Base-by-base conservation (phyloP, 2,113 vertebrate genomes). In the Oncorhynchus gorbuscha region DNA sequence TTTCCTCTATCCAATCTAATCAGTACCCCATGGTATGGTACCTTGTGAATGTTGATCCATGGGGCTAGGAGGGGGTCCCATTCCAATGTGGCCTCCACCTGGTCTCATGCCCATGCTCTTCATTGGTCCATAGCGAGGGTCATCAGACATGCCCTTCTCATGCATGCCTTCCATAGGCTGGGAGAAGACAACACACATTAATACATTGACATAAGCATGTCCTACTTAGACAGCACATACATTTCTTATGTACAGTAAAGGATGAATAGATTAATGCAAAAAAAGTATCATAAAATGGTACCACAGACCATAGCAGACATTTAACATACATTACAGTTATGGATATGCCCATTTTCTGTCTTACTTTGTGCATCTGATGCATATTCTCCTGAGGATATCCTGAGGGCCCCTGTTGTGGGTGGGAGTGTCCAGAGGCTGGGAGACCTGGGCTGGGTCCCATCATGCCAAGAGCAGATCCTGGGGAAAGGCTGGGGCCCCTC, bases 11-110 rank as follows among this genome's bases (percentile, higher is more conserved):
- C 9, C 39, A 45, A 7, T 4, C 24, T 58, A 72, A 20, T 12
- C 3, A 48, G 49, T 28, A 4, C 8, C 3, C 13, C 7, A 22
- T 59, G 58, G 3, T 3, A 20, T 14, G 49, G 30, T 88, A 99
- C 97, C 97, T 95, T 99, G 97, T 1, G 97, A 99, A 87, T 99
- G 97, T 85, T 99, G 97, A 84, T 99, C 97, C 97, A 99, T 98
- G 22, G 97, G 97, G 87, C 97, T 99, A 0, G 97, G 97, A 0
- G 97, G 97, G 0, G 97, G 96, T 0, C 95, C 97, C 97, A 98
- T 98, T 0, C 97, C 97, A 0, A 93, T 88, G 24, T 96, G 97
- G 0, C 85, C 93, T 0, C 39, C 39, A 45, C 95, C 95, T 0
- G 94, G 91, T 70, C 97, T 92, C 94, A 99, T 95, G 0, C 92